A percentile compares a stretch with the other conserved stretches of the same genome.
Conservation (phyloP, 2,797 vertebrate genomes). For the Pseudochromis fuscus region DNA sequence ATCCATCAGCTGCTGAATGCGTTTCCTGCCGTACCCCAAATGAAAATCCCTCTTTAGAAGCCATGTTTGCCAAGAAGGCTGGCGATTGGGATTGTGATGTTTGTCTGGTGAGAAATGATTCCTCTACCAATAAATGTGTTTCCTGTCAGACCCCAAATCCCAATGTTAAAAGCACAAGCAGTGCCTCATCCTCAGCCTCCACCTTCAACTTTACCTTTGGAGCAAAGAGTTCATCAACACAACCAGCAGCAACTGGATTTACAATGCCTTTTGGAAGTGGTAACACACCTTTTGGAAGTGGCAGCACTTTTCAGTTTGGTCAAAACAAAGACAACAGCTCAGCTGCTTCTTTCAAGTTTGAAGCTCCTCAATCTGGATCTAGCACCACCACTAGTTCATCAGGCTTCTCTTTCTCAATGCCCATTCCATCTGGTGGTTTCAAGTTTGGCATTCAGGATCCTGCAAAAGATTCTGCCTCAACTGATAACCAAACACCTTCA, state of each 20-base stretch:
- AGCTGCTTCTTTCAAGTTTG: conserved; percentile 87
- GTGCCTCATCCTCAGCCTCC: conserved; percentile 71
- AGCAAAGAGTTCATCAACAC: conserved; percentile 69
- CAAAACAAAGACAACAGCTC: conserved; percentile 80
- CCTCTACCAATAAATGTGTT: conserved; percentile 82
- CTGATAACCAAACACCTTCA: conserved; percentile 56
- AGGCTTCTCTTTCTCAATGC: conserved; percentile 89
- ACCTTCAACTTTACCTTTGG: conserved; percentile 79
- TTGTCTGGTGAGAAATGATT: conserved; percentile 89
- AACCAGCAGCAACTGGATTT: conserved; percentile 86
- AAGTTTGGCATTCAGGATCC: conserved; percentile 92
- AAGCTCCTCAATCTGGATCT: conserved; percentile 76
- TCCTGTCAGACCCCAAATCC: conserved; percentile 88
- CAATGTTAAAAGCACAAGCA: conserved; percentile 72
- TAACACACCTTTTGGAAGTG: conserved; percentile 80
- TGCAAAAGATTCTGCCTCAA: conserved; percentile 67
- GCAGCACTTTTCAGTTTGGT: conserved; percentile 90
- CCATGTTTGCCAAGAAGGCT: conserved; percentile 86
- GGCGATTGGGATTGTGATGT: conserved; percentile 91
- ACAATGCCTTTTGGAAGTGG: conserved; percentile 81
- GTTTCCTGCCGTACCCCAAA: conserved; percentile 55
- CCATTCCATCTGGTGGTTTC: conserved; percentile 82
- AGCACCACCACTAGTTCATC: conserved; percentile 80
- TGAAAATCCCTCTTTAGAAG: conserved; percentile 67
- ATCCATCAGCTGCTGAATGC: conserved; percentile 59